Evolutionary conservation across 1,140 invertebrate genomes (phyloP), one percentile per base, ranked within the genome.

Genomic region (Papilio polyxenes): DNA sequence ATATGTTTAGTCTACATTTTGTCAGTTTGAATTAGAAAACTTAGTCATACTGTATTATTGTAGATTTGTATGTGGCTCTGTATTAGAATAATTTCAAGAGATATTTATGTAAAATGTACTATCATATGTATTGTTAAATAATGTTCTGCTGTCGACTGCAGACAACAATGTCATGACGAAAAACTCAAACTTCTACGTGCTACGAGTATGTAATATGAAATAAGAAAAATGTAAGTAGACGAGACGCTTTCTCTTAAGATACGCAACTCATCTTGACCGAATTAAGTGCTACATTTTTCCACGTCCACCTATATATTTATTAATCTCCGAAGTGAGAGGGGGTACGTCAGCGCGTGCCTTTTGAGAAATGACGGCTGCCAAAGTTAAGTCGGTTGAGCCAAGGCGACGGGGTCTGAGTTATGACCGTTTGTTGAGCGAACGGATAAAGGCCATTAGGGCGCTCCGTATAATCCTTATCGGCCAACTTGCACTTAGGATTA

Each of bases 331-430:
- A 85, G 85, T 79, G 86, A 83, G 81, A 82, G 83, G 87, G 89
- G 88, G 87, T 89, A 91, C 91, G 92, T 93, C 91, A 91, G 89
- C 88, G 90, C 89, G 89, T 92, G 91, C 90, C 89, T 90, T 91
- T 91, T 94, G 93, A 94, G 93, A 94, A 94, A 94, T 94, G 92
- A 94, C 91, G 93, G 83, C 91, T 94, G 91, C 93, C 92, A 93
- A 94, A 94, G 92, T 90, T 94, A 94, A 94, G 92, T 94, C 92
- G 93, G 91, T 92, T 93, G 90, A 93, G 93, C 90, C 90, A 92
- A 91, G 89, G 89, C 90, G 91, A 86, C 86, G 88, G 85, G 83
- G 74, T 77, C 87, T 93, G 90, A 93, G 87, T 92, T 94, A 93
- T 92, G 89, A 90, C 85, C 90, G 90, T 92, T 94, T 94, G 93